These are phyloP conservation scores for Luscinia megarhynchos DNA, from an alignment of 2,797 vertebrate genomes.

Conservation along the genomic window DNA sequence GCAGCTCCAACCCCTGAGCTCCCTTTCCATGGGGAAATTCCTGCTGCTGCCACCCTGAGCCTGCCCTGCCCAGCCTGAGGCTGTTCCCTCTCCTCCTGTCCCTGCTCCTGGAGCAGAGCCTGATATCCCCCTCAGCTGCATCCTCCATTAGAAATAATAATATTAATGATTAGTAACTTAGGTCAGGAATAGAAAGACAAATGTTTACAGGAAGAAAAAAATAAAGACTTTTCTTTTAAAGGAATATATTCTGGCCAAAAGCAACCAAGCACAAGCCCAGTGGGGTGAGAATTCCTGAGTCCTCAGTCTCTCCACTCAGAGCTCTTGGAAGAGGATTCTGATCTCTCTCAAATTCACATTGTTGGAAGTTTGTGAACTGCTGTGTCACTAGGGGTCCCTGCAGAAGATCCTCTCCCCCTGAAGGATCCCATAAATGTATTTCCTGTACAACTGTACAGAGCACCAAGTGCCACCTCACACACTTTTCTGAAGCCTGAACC, in stretches of 20 bases:
- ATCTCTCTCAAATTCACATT: neutral
- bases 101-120: neutral
- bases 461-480: neutral
- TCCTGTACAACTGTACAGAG: neutral
- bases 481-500: neutral
- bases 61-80: neutral
- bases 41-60: neutral
- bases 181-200: neutral
- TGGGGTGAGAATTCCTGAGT: neutral
- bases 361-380: neutral
- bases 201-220: neutral
- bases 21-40: neutral
- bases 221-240: neutral
- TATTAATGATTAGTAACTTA: neutral
- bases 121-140: accelerated
- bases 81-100: neutral
- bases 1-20: neutral
- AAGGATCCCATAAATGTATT: neutral
- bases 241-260: neutral
- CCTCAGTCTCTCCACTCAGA: neutral
- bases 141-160: neutral
- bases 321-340: neutral
- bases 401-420: neutral
- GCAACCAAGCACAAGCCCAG: neutral
- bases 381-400: neutral